phyloP scores from a whole-genome alignment of 2,113 vertebrate species.

The Picathartes gymnocephalus region DNA sequence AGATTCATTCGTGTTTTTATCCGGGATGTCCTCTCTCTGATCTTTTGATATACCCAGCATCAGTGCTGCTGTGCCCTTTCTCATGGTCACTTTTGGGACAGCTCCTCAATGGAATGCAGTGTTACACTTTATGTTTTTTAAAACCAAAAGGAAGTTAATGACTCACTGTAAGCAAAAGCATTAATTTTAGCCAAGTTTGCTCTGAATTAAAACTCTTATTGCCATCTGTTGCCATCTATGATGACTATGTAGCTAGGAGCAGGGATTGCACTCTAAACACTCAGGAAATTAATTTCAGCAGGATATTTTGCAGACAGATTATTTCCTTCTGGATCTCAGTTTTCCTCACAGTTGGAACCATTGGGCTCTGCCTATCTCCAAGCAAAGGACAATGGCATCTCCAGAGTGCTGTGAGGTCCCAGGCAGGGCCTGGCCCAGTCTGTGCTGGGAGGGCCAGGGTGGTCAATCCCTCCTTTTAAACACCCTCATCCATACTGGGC shows the following conservation, averaged over 20 bases:
- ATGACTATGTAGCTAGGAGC: conserved; percentile 43
- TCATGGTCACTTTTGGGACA: neutral
- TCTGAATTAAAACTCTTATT: conserved; percentile 48
- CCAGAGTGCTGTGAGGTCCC: neutral
- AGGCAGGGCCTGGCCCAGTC: neutral
- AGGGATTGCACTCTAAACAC: conserved; percentile 27
- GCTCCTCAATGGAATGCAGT: neutral
- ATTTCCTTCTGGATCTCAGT: conserved; percentile 49
- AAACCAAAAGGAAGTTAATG: conserved; percentile 32
- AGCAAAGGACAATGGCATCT: neutral
- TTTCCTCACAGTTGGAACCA: neutral
- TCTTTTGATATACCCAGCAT: neutral
- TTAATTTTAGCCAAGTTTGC: conserved; percentile 52
- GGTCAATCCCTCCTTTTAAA: neutral
- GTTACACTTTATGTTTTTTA: neutral
- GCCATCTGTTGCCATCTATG: conserved; percentile 51
- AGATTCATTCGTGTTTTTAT: conserved; percentile 38
- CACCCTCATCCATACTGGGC: neutral
- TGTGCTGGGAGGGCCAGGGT: neutral
- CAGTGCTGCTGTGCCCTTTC: conserved; percentile 20
- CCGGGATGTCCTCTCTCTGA: neutral
- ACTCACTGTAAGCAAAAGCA: conserved; percentile 53
- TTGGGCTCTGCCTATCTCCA: neutral
- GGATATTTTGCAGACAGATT: conserved; percentile 50
- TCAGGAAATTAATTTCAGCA: conserved; percentile 56